Conservation (phyloP, 2,888 invertebrate genomes). For the Germaria angustata region DNA sequence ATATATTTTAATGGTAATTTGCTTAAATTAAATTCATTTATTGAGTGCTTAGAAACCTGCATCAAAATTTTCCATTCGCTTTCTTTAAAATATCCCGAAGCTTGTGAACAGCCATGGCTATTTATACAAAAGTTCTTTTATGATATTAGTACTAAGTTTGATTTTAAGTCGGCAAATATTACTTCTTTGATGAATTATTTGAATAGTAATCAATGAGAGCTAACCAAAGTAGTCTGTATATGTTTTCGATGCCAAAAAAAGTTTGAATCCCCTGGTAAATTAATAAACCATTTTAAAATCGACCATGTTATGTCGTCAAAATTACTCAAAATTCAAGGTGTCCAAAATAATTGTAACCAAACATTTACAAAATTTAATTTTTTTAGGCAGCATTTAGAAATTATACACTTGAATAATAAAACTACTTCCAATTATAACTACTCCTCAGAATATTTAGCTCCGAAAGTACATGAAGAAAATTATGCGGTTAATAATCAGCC, state of each 20-base stretch:
- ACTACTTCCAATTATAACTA: no score
- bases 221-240: not conserved
- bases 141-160: not conserved
- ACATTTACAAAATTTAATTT: not conserved
- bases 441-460: no score
- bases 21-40: constrained; percentile 2
- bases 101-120: not conserved
- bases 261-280: not conserved
- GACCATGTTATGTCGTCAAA: not conserved
- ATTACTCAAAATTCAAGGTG: not conserved
- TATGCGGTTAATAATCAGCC: no score
- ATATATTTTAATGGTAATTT: constrained; percentile 16
- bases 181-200: not conserved
- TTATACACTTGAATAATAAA: no score
- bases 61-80: not conserved
- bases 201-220: not conserved
- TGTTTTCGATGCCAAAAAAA: not conserved
- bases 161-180: not conserved
- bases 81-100: not conserved
- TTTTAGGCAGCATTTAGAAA: no score
- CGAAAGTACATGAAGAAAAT: no score
- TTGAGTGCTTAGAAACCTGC: no score
- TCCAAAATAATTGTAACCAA: not conserved
- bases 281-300: not conserved
- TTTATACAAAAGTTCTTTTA: not conserved